phyloP scores from a whole-genome alignment of 2,113 vertebrate genomes.

The Eulacestoma nigropectus region DNA sequence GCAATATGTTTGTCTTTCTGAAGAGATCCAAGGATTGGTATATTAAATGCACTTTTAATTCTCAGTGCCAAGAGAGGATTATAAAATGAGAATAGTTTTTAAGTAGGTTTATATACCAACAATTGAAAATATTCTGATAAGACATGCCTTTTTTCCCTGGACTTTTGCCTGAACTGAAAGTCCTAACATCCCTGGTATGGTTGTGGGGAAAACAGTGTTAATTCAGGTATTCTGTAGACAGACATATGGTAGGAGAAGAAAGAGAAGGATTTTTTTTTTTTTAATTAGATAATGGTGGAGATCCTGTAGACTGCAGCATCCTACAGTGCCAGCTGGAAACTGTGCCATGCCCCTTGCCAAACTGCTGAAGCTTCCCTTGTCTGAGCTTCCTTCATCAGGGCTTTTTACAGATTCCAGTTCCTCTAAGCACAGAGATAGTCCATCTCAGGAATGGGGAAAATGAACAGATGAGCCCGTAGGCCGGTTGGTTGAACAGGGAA shows the following conservation, averaged over 20 bases:
- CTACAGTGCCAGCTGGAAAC: not conserved
- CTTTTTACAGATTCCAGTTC: not conserved
- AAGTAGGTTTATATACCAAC: not conserved
- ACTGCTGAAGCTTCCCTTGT: not conserved
- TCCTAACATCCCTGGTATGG: not conserved
- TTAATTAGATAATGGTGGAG: not conserved
- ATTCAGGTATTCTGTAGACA: not conserved
- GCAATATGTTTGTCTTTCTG: not conserved
- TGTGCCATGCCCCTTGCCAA: not conserved
- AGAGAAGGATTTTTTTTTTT: not conserved
- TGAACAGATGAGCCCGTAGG: not conserved
- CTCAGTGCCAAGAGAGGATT: not conserved
- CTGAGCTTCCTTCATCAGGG: not conserved
- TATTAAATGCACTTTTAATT: slow-evolving; percentile 5
- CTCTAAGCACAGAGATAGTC: not conserved
- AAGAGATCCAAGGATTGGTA: not conserved
- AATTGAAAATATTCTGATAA: not conserved
- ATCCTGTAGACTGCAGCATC: not conserved
- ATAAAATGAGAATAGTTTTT: not conserved
- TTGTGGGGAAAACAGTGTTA: not conserved
- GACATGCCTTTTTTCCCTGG: not conserved
- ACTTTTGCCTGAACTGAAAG: not conserved
- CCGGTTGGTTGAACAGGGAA: not conserved
- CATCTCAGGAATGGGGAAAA: not conserved
- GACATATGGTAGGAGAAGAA: not conserved